Evolutionary conservation across 1,140 invertebrate genomes (phyloP).

Genomic region (Brachionus paranguensis): DNA sequence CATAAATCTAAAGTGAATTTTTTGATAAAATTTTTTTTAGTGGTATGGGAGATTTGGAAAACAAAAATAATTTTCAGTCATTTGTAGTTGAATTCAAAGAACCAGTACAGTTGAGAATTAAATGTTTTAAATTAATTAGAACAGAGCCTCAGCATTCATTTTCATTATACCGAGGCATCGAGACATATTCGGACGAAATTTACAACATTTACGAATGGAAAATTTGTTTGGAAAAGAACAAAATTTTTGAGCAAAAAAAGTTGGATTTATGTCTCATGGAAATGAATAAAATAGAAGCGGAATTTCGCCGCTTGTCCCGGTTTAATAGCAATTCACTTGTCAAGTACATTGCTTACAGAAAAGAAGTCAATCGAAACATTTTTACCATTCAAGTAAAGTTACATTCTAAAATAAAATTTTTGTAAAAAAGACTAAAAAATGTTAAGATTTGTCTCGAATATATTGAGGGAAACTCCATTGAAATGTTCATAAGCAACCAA

Average conservation of each 20-base stretch:
- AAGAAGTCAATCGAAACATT: constrained; percentile 58
- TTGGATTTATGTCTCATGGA: constrained; percentile 41
- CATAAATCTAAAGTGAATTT: not conserved
- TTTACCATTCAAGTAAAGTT: constrained; percentile 12
- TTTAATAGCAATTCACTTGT: constrained; percentile 67
- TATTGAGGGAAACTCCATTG: constrained; percentile 59
- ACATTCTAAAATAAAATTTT: not conserved
- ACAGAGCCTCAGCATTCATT: not conserved
- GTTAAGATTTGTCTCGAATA: constrained; percentile 61
- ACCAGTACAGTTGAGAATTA: not conserved
- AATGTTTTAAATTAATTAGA: constrained; percentile 11
- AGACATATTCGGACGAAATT: not conserved
- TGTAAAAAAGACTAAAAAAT: constrained; percentile 11
- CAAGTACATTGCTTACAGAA: constrained; percentile 66
- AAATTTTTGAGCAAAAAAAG: constrained; percentile 52
- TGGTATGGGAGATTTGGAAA: not conserved
- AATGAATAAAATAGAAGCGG: constrained; percentile 62
- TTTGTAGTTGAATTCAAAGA: constrained; percentile 27
- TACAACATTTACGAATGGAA: constrained; percentile 37
- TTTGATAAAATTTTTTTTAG: not conserved
- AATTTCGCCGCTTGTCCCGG: constrained; percentile 64
- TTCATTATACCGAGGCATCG: not conserved
- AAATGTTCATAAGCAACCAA: constrained; percentile 57
- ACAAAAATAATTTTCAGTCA: not conserved
- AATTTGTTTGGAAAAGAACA: constrained; percentile 63